Percentiles rank a stretch among this genome's conserved stretches.
These are phyloP conservation scores for Drosophila azteca DNA, from an alignment of 1,140 invertebrate species.

Conservation along the genomic window DNA sequence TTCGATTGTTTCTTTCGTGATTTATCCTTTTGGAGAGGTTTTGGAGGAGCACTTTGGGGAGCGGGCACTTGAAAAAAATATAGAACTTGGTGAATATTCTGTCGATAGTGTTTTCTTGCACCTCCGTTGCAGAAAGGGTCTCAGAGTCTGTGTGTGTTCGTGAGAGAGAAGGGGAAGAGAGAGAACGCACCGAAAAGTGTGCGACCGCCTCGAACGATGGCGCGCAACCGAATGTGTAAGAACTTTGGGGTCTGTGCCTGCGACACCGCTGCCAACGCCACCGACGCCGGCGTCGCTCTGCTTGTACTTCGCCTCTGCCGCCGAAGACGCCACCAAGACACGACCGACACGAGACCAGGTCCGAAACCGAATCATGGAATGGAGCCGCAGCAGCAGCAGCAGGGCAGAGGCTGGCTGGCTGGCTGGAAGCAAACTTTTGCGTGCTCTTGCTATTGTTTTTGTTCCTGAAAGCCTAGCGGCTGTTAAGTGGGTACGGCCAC, in stretches of 20 bases:
- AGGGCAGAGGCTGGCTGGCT: neutral
- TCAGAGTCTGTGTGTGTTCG: neutral
- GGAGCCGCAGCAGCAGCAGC: no score
- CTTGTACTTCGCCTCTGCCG: neutral
- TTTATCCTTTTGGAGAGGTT: no score
- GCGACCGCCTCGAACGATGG: slow-evolving; percentile 81
- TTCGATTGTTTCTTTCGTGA: no score
- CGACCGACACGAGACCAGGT: slow-evolving; percentile 40
- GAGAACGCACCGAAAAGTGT: slow-evolving; percentile 74
- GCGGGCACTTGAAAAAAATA: slow-evolving; percentile 53
- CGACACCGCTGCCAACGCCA: slow-evolving; percentile 47
- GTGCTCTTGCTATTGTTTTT: slow-evolving; percentile 33
- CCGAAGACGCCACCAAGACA: neutral
- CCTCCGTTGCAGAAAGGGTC: neutral
- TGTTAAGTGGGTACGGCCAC: slow-evolving; percentile 35
- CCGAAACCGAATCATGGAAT: slow-evolving; percentile 21
- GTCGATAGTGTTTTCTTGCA: no score
- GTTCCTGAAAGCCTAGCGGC: slow-evolving; percentile 29
- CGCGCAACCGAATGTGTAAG: slow-evolving; percentile 81
- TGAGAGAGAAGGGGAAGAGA: neutral
- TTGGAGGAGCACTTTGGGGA: slow-evolving; percentile 18
- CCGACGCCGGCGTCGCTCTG: slow-evolving; percentile 32
- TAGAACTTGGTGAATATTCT: no score
- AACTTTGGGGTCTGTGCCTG: slow-evolving; percentile 53
- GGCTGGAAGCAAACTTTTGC: slow-evolving; percentile 39